Conservation (phyloP, 2,888 invertebrate species). For the Dynastes maya region DNA sequence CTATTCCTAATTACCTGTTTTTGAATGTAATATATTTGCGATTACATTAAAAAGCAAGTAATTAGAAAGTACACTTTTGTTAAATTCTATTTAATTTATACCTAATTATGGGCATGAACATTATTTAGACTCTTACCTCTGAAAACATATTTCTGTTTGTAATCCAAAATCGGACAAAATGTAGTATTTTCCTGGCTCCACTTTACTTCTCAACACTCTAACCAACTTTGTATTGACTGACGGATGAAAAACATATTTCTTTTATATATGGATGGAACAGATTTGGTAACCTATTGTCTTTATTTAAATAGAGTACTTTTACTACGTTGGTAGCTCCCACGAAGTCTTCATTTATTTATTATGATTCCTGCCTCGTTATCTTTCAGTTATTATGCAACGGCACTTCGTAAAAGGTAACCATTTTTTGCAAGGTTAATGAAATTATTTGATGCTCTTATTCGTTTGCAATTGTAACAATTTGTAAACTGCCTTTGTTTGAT, state of each 20-base stretch:
- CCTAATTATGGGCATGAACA: too few relatives aligned
- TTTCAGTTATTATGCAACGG: conserved; percentile 52
- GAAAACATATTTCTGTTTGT: conserved; percentile 26
- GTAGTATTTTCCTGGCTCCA: not conserved
- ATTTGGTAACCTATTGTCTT: conserved; percentile 69
- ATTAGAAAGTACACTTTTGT: too few relatives aligned
- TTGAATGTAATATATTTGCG: too few relatives aligned
- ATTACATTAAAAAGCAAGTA: too few relatives aligned
- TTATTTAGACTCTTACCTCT: conserved; percentile 11
- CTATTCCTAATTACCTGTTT: too few relatives aligned
- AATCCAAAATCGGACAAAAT: conserved; percentile 20
- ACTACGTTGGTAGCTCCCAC: conserved; percentile 66
- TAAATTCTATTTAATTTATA: too few relatives aligned
- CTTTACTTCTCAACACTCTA: conserved; percentile 32
- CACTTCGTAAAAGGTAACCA: conserved; percentile 12
- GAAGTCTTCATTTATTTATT: conserved; percentile 49
- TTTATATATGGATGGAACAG: conserved; percentile 67
- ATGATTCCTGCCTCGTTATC: conserved; percentile 51
- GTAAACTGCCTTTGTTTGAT: conserved; percentile 24
- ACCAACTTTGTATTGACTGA: conserved; percentile 33
- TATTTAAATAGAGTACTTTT: conserved; percentile 67
- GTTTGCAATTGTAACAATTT: conserved; percentile 29
- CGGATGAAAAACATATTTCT: conserved; percentile 63
- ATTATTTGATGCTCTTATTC: conserved; percentile 39
- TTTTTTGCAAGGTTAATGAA: conserved; percentile 46